A percentile compares a stretch with the other conserved stretches of the same genome.
phyloP scores from a whole-genome alignment of 2,113 vertebrate species.

The Nothobranchius furzeri region DNA sequence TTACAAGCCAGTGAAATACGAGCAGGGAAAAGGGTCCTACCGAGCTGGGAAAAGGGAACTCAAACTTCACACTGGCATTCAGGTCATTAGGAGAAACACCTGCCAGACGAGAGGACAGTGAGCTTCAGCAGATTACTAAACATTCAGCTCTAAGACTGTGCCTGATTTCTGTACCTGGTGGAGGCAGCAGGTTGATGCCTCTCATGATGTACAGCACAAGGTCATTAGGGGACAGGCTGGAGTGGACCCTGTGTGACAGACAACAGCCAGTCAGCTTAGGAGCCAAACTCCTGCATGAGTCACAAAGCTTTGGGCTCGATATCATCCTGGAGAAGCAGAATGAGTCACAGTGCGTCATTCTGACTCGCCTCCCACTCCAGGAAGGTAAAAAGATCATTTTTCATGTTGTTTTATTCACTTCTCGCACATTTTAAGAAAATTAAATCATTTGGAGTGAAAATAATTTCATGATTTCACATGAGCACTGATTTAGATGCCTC shows the following conservation, averaged over 20 bases:
- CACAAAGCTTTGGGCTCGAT: constrained; percentile 23
- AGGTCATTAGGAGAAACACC: constrained; percentile 84
- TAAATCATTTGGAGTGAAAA: too few species aligned
- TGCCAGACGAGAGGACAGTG: constrained; percentile 49
- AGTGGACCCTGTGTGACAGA: constrained; percentile 76
- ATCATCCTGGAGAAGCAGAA: constrained; percentile 34
- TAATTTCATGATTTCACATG: too few species aligned
- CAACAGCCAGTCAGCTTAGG: constrained; percentile 4
- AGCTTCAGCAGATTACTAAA: constrained; percentile 14
- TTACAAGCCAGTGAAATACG: neutral
- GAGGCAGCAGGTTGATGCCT: constrained; percentile 84
- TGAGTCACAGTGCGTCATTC: constrained; percentile 47
- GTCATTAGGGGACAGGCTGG: constrained; percentile 82
- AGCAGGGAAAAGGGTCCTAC: constrained; percentile 67
- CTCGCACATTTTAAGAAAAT: neutral
- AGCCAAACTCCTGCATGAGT: constrained; percentile 29
- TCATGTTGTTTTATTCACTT: constrained; percentile 2
- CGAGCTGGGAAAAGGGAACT: constrained; percentile 89
- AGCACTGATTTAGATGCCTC: too few species aligned
- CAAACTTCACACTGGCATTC: constrained; percentile 89
- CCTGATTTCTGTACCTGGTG: constrained; percentile 78
- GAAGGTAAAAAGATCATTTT: constrained; percentile 12
- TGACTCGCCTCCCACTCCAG: constrained; percentile 5
- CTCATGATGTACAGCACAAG: constrained; percentile 84
- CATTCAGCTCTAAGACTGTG: constrained; percentile 4